Evolutionary conservation across 1,140 invertebrate species (phyloP).

Genomic region (Oryctes rhinoceros): DNA sequence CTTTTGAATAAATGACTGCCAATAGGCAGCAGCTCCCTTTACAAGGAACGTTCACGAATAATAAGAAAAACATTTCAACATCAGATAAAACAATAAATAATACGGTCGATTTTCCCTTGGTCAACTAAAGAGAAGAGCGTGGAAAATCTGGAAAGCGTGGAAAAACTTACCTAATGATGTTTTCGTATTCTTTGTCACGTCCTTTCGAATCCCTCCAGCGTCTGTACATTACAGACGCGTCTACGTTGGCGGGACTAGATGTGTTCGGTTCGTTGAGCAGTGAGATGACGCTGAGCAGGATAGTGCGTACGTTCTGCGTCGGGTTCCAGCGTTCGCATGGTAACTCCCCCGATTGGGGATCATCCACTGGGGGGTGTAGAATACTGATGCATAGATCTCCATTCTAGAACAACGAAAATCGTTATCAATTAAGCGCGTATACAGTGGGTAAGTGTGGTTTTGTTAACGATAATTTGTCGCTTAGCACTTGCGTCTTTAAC

Average conservation of each 20-base stretch:
- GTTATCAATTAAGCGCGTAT: too few relatives aligned
- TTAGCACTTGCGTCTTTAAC: too few relatives aligned
- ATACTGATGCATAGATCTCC: slow-evolving; percentile 99
- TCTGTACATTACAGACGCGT: slow-evolving; percentile 99
- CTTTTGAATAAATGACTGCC: background rate
- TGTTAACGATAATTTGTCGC: too few relatives aligned
- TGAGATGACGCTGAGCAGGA: slow-evolving; percentile 97
- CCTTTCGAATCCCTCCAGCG: slow-evolving; percentile 98
- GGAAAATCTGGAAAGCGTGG: background rate
- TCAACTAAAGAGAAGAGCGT: too few relatives aligned
- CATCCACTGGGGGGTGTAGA: slow-evolving; percentile 97
- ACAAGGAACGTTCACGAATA: too few relatives aligned
- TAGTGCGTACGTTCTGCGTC: slow-evolving; percentile 98
- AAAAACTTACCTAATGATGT: slow-evolving; percentile 90
- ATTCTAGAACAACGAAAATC: slow-evolving; percentile 74
- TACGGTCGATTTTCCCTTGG: too few relatives aligned
- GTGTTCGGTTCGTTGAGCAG: slow-evolving; percentile 99
- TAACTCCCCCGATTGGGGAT: slow-evolving; percentile 97
- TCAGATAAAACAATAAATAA: too few relatives aligned
- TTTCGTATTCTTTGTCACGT: slow-evolving; percentile 99
- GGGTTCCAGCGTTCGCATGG: slow-evolving; percentile 99
- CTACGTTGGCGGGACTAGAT: slow-evolving; percentile 98
- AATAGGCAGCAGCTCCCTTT: background rate
- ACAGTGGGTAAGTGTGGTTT: too few relatives aligned
- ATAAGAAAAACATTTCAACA: too few relatives aligned